phyloP scores from a whole-genome alignment of 2,888 invertebrate species.

The Erebia palarica region DNA sequence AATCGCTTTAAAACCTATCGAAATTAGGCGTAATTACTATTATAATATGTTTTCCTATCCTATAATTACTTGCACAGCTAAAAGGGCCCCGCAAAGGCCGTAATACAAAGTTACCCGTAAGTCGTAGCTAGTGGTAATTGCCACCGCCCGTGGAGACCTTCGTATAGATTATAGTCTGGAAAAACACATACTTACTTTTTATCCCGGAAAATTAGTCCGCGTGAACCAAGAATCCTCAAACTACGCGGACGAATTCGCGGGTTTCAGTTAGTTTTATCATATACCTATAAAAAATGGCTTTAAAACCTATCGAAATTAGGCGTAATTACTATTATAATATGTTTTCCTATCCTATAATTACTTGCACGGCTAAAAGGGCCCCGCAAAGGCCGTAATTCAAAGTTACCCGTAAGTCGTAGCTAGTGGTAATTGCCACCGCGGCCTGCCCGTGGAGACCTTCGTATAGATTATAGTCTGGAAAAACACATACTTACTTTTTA shows the following conservation, averaged over 20 bases:
- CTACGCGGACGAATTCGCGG: too few relatives aligned
- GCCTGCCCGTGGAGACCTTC: too few relatives aligned
- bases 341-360: slow-evolving; percentile 7
- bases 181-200: too few relatives aligned
- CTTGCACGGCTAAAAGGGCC: not conserved
- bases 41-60: not conserved
- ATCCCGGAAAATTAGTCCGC: too few relatives aligned
- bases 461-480: too few relatives aligned
- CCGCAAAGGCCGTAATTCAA: slow-evolving; percentile 12
- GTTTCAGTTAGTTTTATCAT: not conserved
- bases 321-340: not conserved
- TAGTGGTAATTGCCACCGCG: too few relatives aligned
- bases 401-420: not conserved
- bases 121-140: too few relatives aligned
- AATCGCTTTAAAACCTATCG: not conserved
- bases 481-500: too few relatives aligned
- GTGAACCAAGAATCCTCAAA: too few relatives aligned
- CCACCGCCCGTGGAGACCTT: too few relatives aligned
- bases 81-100: slow-evolving; percentile 9
- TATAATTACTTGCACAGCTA: not conserved
- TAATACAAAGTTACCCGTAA: slow-evolving; percentile 7
- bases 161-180: too few relatives aligned
- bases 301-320: slow-evolving; percentile 1
- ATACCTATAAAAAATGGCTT: slow-evolving; percentile 2
- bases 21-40: slow-evolving; percentile 6